These are phyloP conservation scores for Chiridota heheva DNA, from an alignment of 35 echinoderm and acorn worm species.

Conservation along the genomic window DNA sequence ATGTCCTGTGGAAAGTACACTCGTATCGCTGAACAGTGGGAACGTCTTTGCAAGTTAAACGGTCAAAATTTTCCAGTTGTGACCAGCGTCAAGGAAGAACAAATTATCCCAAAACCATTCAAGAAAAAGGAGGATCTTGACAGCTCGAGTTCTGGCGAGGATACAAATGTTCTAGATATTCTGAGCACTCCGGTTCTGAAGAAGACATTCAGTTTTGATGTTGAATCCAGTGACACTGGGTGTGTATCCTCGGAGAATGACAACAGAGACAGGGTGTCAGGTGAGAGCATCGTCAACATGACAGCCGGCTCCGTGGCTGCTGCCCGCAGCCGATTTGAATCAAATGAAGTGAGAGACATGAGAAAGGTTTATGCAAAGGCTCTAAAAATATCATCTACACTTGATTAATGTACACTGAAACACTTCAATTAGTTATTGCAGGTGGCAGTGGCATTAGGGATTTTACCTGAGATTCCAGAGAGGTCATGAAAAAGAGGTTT, in stretches of 20 bases:
- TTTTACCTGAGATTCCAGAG: too few species aligned
- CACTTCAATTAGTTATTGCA: too few species aligned
- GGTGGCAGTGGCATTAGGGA: too few species aligned
- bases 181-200: conserved; percentile 64
- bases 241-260: neutral
- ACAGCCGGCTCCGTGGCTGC: conserved; percentile 14
- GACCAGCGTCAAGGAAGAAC: conserved; percentile 15
- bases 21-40: conserved; percentile 54
- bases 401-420: too few species aligned
- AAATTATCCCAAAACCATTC: neutral
- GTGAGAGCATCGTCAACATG: conserved; percentile 6
- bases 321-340: conserved; percentile 24
- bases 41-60: conserved; percentile 41
- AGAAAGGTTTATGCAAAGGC: conserved; percentile 62
- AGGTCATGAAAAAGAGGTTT: too few species aligned
- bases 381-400: conserved; percentile 62
- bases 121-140: conserved; percentile 24
- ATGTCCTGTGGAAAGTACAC: conserved; percentile 77
- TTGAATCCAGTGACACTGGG: neutral
- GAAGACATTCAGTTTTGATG: conserved; percentile 67
- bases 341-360: conserved; percentile 45
- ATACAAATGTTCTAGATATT: conserved; percentile 70
- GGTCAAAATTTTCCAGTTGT: neutral
- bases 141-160: conserved; percentile 40
- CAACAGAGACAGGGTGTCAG: conserved; percentile 16